Conservation (phyloP, 1,140 invertebrate species). For the Drosophila micromelanica region DNA sequence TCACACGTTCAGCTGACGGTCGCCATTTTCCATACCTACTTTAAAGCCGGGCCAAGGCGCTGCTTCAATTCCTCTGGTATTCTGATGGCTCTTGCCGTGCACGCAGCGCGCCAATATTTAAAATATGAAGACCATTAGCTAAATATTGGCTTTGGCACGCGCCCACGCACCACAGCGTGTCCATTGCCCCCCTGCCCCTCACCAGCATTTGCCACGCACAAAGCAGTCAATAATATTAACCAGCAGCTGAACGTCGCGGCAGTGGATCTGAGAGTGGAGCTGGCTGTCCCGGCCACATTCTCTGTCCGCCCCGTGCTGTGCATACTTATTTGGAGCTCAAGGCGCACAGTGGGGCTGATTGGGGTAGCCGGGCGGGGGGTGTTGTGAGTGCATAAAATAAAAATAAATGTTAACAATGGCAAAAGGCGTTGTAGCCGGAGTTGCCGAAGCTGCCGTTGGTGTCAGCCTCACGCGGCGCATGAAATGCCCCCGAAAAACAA, state of each 20-base stretch:
- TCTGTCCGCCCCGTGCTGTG: constrained; percentile 68
- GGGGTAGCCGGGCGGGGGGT: background rate
- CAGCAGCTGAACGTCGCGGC: constrained; percentile 36
- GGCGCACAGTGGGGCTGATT: constrained; percentile 35
- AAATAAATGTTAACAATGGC: constrained; percentile 81
- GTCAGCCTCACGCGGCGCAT: constrained; percentile 70
- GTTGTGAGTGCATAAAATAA: constrained; percentile 79
- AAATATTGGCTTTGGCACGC: constrained; percentile 82
- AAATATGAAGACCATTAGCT: constrained; percentile 83
- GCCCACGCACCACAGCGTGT: constrained; percentile 44
- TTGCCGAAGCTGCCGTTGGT: constrained; percentile 49
- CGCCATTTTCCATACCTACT: background rate
- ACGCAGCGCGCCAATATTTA: constrained; percentile 69
- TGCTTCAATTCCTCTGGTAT: background rate
- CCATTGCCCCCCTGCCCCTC: background rate
- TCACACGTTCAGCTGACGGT: constrained; percentile 28
- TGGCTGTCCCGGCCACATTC: constrained; percentile 2
- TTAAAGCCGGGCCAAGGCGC: constrained; percentile 2
- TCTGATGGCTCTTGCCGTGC: background rate
- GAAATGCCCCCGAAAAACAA: constrained; percentile 56
- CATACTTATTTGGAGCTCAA: constrained; percentile 81
- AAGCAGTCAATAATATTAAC: constrained; percentile 81
- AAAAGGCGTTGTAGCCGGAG: constrained; percentile 61
- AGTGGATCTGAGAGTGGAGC: constrained; percentile 38
- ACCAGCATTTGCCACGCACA: constrained; percentile 2